These are phyloP conservation scores for Protonemura montana DNA, from an alignment of 2,888 invertebrate genomes.

Conservation along the genomic window DNA sequence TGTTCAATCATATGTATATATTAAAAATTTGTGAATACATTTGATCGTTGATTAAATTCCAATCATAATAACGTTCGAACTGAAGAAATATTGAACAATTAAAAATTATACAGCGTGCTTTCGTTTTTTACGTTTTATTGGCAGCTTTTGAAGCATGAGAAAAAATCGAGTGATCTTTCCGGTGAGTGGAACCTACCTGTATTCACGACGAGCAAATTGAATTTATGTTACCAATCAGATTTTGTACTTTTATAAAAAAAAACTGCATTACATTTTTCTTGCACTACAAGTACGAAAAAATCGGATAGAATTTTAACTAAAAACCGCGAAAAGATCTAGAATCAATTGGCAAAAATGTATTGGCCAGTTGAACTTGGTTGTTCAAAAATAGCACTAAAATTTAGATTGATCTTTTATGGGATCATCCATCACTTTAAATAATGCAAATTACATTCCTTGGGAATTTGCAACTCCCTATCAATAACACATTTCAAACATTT, in stretches of 20 bases:
- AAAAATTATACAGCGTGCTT: background rate
- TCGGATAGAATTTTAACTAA: too few relatives aligned
- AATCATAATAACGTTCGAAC: background rate
- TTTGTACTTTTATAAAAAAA: background rate
- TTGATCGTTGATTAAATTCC: background rate
- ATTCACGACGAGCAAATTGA: too few relatives aligned
- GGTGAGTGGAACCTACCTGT: slow-evolving; percentile 14
- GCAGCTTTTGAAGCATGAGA: slow-evolving; percentile 19
- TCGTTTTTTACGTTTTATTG: background rate
- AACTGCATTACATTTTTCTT: too few relatives aligned
- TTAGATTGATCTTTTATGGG: background rate
- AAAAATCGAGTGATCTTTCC: slow-evolving; percentile 30
- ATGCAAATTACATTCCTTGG: background rate
- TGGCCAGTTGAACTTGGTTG: background rate
- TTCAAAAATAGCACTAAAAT: background rate
- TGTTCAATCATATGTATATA: background rate
- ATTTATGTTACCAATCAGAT: too few relatives aligned
- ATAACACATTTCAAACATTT: background rate
- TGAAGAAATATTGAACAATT: background rate
- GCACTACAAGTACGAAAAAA: background rate
- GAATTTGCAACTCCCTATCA: background rate
- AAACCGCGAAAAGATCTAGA: background rate
- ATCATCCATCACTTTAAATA: background rate
- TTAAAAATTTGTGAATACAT: background rate
- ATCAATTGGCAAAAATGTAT: background rate